Conservation (phyloP, 2,113 vertebrate genomes). For the Empidonax traillii region DNA sequence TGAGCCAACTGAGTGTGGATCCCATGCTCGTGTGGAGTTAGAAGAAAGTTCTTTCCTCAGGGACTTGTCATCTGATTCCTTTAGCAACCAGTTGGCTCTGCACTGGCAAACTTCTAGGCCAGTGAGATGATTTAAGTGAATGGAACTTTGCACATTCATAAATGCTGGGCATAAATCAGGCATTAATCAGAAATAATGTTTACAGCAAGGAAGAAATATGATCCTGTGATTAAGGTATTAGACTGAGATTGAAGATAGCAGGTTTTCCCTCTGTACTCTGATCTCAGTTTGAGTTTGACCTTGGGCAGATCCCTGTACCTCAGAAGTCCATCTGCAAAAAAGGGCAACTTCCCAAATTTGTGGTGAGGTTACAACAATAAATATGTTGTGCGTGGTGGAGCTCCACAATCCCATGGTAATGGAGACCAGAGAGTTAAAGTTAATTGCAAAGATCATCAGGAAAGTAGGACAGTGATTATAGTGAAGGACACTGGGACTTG, state of each 20-base stretch:
- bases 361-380: neutral
- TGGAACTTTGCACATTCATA: neutral
- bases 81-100: neutral
- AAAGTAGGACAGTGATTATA: neutral
- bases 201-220: neutral
- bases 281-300: neutral
- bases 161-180: neutral
- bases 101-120: neutral
- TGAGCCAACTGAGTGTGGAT: neutral
- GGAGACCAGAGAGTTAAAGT: neutral
- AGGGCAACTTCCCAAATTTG: neutral
- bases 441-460: neutral
- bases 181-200: neutral
- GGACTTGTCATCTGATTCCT: neutral
- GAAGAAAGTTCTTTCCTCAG: neutral
- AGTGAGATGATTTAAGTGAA: neutral
- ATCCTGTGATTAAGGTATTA: neutral
- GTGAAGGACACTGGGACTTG: neutral
- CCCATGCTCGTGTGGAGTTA: neutral
- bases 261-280: neutral
- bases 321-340: neutral
- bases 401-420: neutral
- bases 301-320: neutral
- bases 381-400: neutral
- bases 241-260: neutral